A percentile compares a stretch with the other conserved stretches of the same genome.
Conservation (phyloP, 2,113 vertebrate genomes). For the Malurus elegans region DNA sequence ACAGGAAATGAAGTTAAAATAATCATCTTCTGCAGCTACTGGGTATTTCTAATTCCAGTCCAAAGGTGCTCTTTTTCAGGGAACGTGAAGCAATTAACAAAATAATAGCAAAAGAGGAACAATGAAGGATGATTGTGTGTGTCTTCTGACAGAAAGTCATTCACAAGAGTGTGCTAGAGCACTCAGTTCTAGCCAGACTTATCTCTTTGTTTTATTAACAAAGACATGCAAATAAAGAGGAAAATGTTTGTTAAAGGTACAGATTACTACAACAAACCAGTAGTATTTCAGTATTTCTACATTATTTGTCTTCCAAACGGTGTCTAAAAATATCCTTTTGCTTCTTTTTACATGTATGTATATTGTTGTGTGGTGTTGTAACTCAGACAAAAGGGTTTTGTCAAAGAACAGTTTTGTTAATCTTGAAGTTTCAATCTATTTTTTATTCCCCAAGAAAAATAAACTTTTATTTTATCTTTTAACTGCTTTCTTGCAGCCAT, state of each 20-base stretch:
- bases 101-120: not conserved
- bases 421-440: not conserved
- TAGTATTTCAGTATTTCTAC: not conserved
- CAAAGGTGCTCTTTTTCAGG: not conserved
- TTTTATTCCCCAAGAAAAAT: not conserved
- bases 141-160: not conserved
- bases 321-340: not conserved
- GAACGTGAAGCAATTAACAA: slow-evolving; percentile 1
- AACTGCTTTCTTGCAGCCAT: not conserved
- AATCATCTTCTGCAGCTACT: not conserved
- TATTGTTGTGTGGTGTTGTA: not conserved
- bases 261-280: not conserved
- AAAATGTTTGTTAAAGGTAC: not conserved
- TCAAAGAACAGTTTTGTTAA: not conserved
- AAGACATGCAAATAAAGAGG: not conserved
- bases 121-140: not conserved
- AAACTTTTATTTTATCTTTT: not conserved
- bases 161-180: not conserved
- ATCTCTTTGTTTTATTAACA: not conserved
- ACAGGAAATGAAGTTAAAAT: not conserved
- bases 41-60: not conserved
- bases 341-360: not conserved
- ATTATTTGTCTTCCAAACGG: not conserved
- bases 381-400: not conserved
- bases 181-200: not conserved